phyloP scores from a whole-genome alignment of 2,113 vertebrate genomes.

The Syngnathus scovelli region DNA sequence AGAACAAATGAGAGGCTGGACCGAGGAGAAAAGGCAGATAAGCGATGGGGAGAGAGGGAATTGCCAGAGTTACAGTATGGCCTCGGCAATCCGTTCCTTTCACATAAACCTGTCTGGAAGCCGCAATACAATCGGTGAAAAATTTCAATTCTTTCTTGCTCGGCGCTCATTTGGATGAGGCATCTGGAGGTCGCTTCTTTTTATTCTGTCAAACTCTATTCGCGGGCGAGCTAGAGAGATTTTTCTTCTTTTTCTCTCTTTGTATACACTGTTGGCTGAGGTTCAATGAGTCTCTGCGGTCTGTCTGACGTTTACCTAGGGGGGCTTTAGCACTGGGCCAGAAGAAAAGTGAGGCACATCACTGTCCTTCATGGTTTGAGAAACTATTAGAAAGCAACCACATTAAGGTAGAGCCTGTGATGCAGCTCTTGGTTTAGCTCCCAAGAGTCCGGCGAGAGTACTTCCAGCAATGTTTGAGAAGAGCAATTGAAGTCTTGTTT shows the following conservation, averaged over 20 bases:
- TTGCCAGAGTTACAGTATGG: constrained; percentile 20
- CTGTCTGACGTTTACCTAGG: constrained; percentile 23
- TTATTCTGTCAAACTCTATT: constrained; percentile 33
- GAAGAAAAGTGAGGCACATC: constrained; percentile 25
- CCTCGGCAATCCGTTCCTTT: constrained; percentile 25
- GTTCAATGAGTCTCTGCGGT: constrained; percentile 17
- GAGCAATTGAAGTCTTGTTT: constrained; percentile 12
- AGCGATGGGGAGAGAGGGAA: constrained; percentile 29
- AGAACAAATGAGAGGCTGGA: constrained; percentile 45
- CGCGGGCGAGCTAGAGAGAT: not conserved
- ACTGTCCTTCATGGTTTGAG: constrained; percentile 11
- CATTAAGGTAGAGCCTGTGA: not conserved
- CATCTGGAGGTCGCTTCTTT: constrained; percentile 21
- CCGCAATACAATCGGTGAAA: constrained; percentile 32
- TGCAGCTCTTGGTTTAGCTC: not conserved
- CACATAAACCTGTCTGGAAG: constrained; percentile 39
- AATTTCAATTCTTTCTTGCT: constrained; percentile 22
- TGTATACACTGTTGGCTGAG: constrained; percentile 1
- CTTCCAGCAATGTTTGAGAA: constrained; percentile 15
- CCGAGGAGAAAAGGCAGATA: constrained; percentile 26
- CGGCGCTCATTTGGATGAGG: constrained; percentile 26
- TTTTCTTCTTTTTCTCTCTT: not conserved
- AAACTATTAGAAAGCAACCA: not conserved
- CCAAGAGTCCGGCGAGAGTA: not conserved
- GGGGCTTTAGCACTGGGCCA: constrained; percentile 28